Percentiles rank a stretch among this genome's conserved stretches.
These are phyloP conservation scores for Archips xylosteana DNA, from an alignment of 2,888 invertebrate genomes.

Conservation along the genomic window DNA sequence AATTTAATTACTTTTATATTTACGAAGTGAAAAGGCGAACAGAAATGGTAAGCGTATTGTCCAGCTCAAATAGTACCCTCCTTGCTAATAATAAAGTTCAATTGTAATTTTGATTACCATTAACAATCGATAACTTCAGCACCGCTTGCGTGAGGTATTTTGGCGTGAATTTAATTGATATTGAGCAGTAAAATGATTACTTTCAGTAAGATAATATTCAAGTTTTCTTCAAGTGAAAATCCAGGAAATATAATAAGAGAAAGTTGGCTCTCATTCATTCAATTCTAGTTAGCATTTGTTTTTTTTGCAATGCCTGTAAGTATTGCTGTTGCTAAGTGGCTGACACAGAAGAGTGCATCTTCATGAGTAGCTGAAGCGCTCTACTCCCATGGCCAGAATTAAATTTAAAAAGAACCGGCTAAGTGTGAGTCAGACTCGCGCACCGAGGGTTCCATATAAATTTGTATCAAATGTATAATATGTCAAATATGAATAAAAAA, in stretches of 20 bases:
- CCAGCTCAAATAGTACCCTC: neutral
- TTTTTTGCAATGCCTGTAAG: neutral
- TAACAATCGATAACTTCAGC: slow-evolving; percentile 16
- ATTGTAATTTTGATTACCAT: neutral
- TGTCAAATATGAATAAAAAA: too few relatives aligned
- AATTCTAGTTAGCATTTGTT: neutral
- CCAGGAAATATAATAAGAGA: neutral
- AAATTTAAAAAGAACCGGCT: too few relatives aligned
- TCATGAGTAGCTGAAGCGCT: too few relatives aligned
- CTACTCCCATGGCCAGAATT: too few relatives aligned
- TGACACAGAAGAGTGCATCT: too few relatives aligned
- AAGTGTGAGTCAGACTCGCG: too few relatives aligned
- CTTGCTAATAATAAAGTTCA: neutral
- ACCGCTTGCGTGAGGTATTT: neutral
- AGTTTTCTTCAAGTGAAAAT: neutral
- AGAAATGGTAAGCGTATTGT: slow-evolving; percentile 23
- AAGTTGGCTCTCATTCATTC: neutral
- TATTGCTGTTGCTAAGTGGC: too few relatives aligned
- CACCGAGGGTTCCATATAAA: too few relatives aligned
- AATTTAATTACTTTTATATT: neutral
- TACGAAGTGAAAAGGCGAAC: neutral
- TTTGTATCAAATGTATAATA: too few relatives aligned
- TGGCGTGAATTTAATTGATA: neutral
- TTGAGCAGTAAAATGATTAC: neutral
- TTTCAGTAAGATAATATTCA: neutral